A percentile compares a stretch with the other conserved stretches of the same genome.
phyloP scores from a whole-genome alignment of 2,113 vertebrate genomes.

The Corythoichthys haematopterus region DNA sequence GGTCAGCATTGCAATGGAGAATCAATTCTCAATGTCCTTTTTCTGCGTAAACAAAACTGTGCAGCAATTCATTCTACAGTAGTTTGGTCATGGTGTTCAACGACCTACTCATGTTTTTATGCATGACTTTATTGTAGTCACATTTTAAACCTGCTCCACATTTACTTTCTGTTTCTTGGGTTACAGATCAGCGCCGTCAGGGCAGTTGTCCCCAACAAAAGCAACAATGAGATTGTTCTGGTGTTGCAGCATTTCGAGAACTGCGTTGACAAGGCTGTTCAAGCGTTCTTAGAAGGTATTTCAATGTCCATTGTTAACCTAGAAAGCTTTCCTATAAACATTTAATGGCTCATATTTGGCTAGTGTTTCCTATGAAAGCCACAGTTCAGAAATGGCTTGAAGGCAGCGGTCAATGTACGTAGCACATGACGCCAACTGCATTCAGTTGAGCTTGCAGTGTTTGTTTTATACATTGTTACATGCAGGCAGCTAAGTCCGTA shows the following conservation, averaged over 20 bases:
- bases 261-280: slow-evolving; percentile 87
- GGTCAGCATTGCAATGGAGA: too few relatives aligned
- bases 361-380: not conserved
- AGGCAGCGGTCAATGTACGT: too few relatives aligned
- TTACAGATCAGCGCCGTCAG: slow-evolving; percentile 86
- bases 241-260: slow-evolving; percentile 96
- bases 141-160: not conserved
- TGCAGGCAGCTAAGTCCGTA: not conserved
- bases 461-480: not conserved
- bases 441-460: not conserved
- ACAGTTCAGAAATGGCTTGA: not conserved
- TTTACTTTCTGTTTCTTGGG: not conserved
- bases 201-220: slow-evolving; percentile 91
- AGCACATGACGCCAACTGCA: not conserved
- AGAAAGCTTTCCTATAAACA: not conserved
- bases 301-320: not conserved
- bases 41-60: too few relatives aligned
- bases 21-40: too few relatives aligned
- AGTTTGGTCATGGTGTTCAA: not conserved
- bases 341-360: not conserved
- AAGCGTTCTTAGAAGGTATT: slow-evolving; percentile 94
- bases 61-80: too few relatives aligned
- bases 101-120: not conserved
- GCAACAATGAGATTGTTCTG: slow-evolving; percentile 94
- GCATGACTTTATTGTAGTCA: not conserved